Conservation (phyloP, 2,888 invertebrate species). For the Elysia crispata region DNA sequence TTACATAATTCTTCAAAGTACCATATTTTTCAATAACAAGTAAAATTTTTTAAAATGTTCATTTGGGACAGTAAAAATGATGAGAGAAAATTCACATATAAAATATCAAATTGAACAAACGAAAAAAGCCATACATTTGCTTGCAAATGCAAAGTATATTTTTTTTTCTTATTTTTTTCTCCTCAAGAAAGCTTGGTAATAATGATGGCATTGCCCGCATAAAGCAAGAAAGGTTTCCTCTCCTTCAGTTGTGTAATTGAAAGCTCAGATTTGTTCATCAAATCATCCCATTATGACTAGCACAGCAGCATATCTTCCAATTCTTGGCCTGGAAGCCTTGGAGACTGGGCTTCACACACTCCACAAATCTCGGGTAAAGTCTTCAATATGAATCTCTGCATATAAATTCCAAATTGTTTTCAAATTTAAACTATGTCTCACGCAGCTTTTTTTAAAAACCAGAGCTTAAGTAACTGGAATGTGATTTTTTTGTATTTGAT, state of each 20-base stretch:
- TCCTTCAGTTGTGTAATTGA: no score
- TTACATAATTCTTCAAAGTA: no score
- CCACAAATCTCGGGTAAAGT: conserved; percentile 61
- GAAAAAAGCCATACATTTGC: no score
- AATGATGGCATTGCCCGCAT: background rate
- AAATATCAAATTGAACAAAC: no score
- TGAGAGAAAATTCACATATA: no score
- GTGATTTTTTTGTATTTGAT: background rate
- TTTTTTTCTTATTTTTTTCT: background rate
- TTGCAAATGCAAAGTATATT: no score
- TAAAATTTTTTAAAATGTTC: no score
- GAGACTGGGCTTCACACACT: conserved; percentile 65
- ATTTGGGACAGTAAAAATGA: no score
- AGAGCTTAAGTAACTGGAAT: background rate
- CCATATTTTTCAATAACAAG: no score
- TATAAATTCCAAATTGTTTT: background rate
- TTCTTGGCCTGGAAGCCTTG: conserved; percentile 59
- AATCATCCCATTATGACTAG: conserved; percentile 15
- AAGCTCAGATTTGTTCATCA: background rate
- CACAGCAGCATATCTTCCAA: conserved; percentile 37
- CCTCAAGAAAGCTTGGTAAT: no score
- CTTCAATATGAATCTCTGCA: background rate
- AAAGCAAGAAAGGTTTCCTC: background rate
- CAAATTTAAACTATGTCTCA: background rate
- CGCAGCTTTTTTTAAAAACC: background rate